phyloP scores from a whole-genome alignment of 1,140 invertebrate genomes.

The Aphaenogaster ashmeadi region DNA sequence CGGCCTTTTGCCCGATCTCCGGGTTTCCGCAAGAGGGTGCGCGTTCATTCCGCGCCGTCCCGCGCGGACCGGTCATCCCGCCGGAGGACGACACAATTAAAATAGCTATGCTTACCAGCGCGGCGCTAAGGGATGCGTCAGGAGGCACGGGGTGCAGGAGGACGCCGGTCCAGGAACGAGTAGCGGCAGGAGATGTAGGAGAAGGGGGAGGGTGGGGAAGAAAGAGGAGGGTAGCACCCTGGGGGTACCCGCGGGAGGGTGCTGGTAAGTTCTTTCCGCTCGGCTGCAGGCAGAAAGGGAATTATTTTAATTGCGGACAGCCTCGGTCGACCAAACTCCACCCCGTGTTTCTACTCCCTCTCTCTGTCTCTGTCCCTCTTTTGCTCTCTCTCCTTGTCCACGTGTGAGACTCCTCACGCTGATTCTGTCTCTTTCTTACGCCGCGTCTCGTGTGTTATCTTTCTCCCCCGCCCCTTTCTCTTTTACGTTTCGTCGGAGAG shows the following conservation, averaged over 20 bases:
- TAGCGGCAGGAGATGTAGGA: slow-evolving; percentile 27
- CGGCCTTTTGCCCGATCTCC: slow-evolving; percentile 67
- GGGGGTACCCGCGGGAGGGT: slow-evolving; percentile 77
- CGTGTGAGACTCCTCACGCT: slow-evolving; percentile 63
- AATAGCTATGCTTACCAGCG: slow-evolving; percentile 84
- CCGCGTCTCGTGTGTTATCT: slow-evolving; percentile 60
- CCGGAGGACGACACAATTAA: slow-evolving; percentile 83
- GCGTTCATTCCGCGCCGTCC: slow-evolving; percentile 73
- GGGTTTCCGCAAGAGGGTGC: slow-evolving; percentile 58
- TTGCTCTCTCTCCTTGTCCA: slow-evolving; percentile 66
- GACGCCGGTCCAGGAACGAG: slow-evolving; percentile 63
- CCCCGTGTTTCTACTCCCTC: slow-evolving; percentile 52
- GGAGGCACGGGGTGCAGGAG: slow-evolving; percentile 11
- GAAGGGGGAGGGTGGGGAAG: slow-evolving; percentile 24
- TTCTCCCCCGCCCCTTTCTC: slow-evolving; percentile 50
- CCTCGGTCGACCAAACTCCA: slow-evolving; percentile 84
- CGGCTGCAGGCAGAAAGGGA: slow-evolving; percentile 87
- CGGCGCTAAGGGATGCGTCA: slow-evolving; percentile 63
- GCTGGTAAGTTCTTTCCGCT: slow-evolving; percentile 86
- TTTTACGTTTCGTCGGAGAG: slow-evolving; percentile 68
- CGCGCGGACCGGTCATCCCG: slow-evolving; percentile 76
- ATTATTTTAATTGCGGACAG: slow-evolving; percentile 88
- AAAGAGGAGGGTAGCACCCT: slow-evolving; percentile 73
- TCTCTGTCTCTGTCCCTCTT: slow-evolving; percentile 63
- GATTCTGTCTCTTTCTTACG: slow-evolving; percentile 59